Evolutionary conservation across 2,888 invertebrate species (phyloP).

Genomic region (Eustalomyia histrio): DNA sequence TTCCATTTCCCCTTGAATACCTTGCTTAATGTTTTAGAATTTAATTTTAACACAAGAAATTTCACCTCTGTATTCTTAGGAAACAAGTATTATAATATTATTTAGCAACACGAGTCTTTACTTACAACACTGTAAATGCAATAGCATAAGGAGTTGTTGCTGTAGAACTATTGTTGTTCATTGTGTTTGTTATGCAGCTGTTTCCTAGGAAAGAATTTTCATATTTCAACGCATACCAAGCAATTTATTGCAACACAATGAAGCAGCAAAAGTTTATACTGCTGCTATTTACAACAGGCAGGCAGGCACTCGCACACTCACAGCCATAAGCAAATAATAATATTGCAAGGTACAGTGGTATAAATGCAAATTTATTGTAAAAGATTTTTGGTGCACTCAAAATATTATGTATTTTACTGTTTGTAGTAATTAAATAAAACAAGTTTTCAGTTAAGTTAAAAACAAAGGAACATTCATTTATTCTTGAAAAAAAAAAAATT

Average conservation of each 20-base stretch:
- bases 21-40: slow-evolving; percentile 14
- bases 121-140: neutral
- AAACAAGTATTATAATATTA: slow-evolving; percentile 1
- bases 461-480: too few relatives aligned
- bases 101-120: slow-evolving; percentile 28
- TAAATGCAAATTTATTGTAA: too few relatives aligned
- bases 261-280: slow-evolving; percentile 56
- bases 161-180: slow-evolving; percentile 7
- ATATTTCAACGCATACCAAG: slow-evolving; percentile 53
- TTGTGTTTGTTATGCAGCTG: slow-evolving; percentile 47
- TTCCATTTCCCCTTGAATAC: neutral
- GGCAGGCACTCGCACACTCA: neutral
- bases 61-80: slow-evolving; percentile 15
- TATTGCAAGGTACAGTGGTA: neutral
- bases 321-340: neutral
- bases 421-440: too few relatives aligned
- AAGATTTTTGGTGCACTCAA: too few relatives aligned
- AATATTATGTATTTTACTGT: too few relatives aligned
- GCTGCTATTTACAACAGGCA: neutral
- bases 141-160: slow-evolving; percentile 3
- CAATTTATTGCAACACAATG: slow-evolving; percentile 62
- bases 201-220: slow-evolving; percentile 48
- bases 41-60: slow-evolving; percentile 35
- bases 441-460: too few relatives aligned
- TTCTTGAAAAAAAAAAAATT: too few relatives aligned